Conservation (phyloP, 2,888 invertebrate genomes). For the Anoncus sp. region DNA sequence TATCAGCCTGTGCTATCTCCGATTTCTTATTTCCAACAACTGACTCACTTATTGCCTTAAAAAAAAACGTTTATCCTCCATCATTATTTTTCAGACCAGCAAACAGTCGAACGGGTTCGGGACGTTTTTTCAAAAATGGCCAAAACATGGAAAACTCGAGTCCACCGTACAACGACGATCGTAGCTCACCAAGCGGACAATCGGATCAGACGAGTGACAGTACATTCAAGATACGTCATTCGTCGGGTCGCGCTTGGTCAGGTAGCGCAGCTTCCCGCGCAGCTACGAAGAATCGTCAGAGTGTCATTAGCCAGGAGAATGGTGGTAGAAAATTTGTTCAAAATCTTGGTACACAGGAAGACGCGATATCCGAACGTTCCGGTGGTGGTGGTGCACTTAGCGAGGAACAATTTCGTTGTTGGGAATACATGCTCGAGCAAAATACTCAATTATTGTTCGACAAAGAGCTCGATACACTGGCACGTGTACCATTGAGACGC, state of each 20-base stretch:
- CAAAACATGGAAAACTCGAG: slow-evolving; percentile 73
- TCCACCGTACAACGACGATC: slow-evolving; percentile 85
- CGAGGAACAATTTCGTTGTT: slow-evolving; percentile 95
- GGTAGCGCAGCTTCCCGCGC: slow-evolving; percentile 76
- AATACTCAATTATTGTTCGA: slow-evolving; percentile 95
- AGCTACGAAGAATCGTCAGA: slow-evolving; percentile 76
- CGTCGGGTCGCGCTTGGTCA: slow-evolving; percentile 77
- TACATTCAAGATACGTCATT: slow-evolving; percentile 78
- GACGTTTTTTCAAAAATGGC: slow-evolving; percentile 75
- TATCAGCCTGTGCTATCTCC: too few species aligned
- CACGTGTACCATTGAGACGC: slow-evolving; percentile 82
- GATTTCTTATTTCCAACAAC: too few species aligned
- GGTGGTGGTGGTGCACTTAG: slow-evolving; percentile 81
- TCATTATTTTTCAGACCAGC: slow-evolving; percentile 67
- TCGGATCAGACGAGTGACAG: slow-evolving; percentile 87
- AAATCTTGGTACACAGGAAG: slow-evolving; percentile 82
- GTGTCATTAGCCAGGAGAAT: slow-evolving; percentile 79
- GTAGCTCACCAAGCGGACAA: slow-evolving; percentile 94
- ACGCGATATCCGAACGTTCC: slow-evolving; percentile 81
- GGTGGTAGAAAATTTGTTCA: slow-evolving; percentile 61
- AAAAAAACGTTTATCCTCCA: not conserved
- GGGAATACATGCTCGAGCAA: slow-evolving; percentile 97
- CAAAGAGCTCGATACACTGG: slow-evolving; percentile 93
- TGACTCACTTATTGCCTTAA: not conserved
- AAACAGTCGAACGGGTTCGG: slow-evolving; percentile 72